Percentiles rank a stretch among this genome's conserved stretches.
phyloP scores from a whole-genome alignment of 2,888 invertebrate species.

The Epirrhoe tristata region DNA sequence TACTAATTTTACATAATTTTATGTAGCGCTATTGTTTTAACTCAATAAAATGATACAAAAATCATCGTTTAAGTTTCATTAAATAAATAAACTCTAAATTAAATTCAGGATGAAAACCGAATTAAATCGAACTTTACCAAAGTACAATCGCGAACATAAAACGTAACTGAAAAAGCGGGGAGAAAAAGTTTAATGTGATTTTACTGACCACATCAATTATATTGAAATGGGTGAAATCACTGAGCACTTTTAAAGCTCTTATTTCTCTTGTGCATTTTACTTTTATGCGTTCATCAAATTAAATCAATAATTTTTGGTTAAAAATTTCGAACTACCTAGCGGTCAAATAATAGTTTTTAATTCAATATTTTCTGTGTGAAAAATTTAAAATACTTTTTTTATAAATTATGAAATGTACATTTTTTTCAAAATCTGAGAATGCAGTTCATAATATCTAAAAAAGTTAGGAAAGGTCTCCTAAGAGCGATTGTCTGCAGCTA shows the following conservation, averaged over 20 bases:
- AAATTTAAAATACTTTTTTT: too few relatives aligned
- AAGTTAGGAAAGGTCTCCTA: too few relatives aligned
- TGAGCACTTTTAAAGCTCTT: background rate
- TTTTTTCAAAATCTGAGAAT: too few relatives aligned
- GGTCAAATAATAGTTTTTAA: background rate
- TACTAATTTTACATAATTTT: too few relatives aligned
- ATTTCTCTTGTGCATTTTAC: background rate
- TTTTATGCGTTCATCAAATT: background rate
- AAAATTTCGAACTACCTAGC: background rate
- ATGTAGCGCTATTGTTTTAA: too few relatives aligned
- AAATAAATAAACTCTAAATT: background rate
- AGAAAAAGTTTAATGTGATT: constrained; percentile 6
- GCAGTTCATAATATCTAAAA: too few relatives aligned
- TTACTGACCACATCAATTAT: constrained; percentile 3
- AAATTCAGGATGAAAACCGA: background rate
- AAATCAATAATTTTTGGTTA: background rate
- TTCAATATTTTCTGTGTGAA: too few relatives aligned
- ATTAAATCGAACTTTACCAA: background rate
- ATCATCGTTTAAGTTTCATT: background rate
- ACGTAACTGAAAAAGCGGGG: background rate
- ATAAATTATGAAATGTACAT: too few relatives aligned
- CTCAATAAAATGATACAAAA: too few relatives aligned
- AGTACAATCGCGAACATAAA: background rate
- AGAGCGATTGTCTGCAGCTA: too few relatives aligned
- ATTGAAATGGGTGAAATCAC: constrained; percentile 4